Conservation (phyloP, 2,888 invertebrate species). For the Napeogenes sylphis region DNA sequence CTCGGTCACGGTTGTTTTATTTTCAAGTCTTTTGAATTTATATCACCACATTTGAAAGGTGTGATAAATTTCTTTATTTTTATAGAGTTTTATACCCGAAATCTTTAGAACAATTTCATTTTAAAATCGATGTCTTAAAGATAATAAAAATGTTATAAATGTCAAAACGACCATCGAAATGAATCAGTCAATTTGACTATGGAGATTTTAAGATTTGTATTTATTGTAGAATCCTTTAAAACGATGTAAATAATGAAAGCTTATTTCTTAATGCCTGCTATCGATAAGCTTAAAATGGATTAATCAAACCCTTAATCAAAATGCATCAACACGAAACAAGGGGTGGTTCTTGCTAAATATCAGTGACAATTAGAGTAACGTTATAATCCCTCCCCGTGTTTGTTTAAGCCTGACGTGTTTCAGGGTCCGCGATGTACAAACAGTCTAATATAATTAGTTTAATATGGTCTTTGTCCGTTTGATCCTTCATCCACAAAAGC, state of each 20-base stretch:
- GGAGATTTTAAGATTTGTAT: too few species aligned
- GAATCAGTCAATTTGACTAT: too few species aligned
- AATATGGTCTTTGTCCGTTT: neutral
- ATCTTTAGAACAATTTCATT: too few species aligned
- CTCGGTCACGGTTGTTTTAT: slow-evolving; percentile 28
- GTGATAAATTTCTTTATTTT: neutral
- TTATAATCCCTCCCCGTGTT: slow-evolving; percentile 66
- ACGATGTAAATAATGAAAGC: neutral
- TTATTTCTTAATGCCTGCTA: slow-evolving; percentile 5
- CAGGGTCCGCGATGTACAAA: slow-evolving; percentile 36
- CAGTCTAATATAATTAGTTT: slow-evolving; percentile 8
- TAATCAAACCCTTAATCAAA: slow-evolving; percentile 53
- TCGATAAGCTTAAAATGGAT: slow-evolving; percentile 39
- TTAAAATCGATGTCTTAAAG: too few species aligned
- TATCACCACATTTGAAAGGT: neutral
- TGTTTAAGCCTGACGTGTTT: slow-evolving; percentile 26
- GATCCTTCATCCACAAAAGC: neutral
- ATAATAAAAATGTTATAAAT: too few species aligned
- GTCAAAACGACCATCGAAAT: too few species aligned
- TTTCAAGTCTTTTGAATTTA: slow-evolving; percentile 11
- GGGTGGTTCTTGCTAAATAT: slow-evolving; percentile 57
- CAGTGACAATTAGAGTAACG: slow-evolving; percentile 68
- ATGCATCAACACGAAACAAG: slow-evolving; percentile 64
- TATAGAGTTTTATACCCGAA: neutral
- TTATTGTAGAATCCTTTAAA: neutral